These are phyloP conservation scores for Falco naumanni DNA, from an alignment of 2,797 vertebrate species.

Conservation along the genomic window DNA sequence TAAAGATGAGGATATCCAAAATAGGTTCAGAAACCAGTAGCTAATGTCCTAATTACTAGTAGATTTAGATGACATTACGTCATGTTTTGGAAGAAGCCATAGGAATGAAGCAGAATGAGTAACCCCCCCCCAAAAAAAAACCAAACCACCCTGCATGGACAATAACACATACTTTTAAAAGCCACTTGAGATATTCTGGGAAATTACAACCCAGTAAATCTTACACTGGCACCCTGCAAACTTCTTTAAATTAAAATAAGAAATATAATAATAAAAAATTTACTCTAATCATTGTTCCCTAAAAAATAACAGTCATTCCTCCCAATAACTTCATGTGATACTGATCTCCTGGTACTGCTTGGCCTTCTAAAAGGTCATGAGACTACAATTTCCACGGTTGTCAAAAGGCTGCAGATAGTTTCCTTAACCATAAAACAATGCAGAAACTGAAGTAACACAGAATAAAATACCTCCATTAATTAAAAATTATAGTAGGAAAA, in stretches of 20 bases:
- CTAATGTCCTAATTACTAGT: not conserved
- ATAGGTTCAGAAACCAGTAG: not conserved
- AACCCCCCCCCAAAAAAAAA: not conserved
- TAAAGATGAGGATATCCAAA: not conserved
- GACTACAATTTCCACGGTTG: not conserved
- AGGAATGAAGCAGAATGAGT: not conserved
- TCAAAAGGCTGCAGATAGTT: not conserved
- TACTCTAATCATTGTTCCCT: not conserved
- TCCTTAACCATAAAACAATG: not conserved
- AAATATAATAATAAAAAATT: not conserved
- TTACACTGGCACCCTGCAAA: not conserved
- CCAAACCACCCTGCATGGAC: too few species aligned
- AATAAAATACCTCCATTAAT: not conserved
- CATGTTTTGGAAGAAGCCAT: not conserved
- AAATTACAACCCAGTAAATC: not conserved
- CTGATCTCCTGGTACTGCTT: not conserved
- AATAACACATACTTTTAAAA: not conserved
- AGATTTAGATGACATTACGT: not conserved
- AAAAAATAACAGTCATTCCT: not conserved
- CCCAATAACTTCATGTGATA: not conserved
- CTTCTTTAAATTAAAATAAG: not conserved
- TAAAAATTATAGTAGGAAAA: not conserved
- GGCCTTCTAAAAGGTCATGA: not conserved
- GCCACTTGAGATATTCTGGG: not conserved
- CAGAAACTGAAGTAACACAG: not conserved